phyloP scores from a whole-genome alignment of 1,140 invertebrate genomes.

The Thaumatotibia leucotreta region DNA sequence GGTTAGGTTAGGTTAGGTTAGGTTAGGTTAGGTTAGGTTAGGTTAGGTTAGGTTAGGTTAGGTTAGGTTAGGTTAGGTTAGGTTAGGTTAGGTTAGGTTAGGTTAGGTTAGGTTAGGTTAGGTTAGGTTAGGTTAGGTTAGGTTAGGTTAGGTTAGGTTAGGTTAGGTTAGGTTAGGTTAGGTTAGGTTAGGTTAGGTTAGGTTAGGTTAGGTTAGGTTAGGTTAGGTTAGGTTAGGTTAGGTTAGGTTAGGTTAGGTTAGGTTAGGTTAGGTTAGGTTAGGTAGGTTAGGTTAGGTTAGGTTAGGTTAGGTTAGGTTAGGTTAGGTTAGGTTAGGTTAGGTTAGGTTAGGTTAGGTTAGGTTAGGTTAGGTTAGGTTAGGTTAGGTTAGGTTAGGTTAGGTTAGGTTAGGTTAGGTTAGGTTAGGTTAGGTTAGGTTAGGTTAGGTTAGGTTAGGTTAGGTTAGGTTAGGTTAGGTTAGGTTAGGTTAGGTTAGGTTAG shows the following conservation, averaged over 20 bases:
- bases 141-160: conserved; percentile 18
- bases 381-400: too few species aligned
- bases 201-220: conserved; percentile 22
- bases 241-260: conserved; percentile 33
- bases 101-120: conserved; percentile 20
- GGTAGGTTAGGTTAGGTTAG: conserved; percentile 36
- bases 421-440: too few species aligned
- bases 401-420: too few species aligned
- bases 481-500: too few species aligned
- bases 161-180: conserved; percentile 17
- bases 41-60: conserved; percentile 18
- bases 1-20: conserved; percentile 22
- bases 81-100: conserved; percentile 21
- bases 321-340: conserved; percentile 8
- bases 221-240: conserved; percentile 25
- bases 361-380: too few species aligned
- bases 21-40: conserved; percentile 18
- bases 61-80: conserved; percentile 17
- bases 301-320: conserved; percentile 20
- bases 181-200: conserved; percentile 25
- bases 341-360: conserved; percentile 17
- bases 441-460: too few species aligned
- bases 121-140: conserved; percentile 22
- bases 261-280: conserved; percentile 30
- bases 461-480: too few species aligned